These are phyloP conservation scores for Oreochromis aureus DNA, from an alignment of 2,113 vertebrate genomes.

Conservation along the genomic window DNA sequence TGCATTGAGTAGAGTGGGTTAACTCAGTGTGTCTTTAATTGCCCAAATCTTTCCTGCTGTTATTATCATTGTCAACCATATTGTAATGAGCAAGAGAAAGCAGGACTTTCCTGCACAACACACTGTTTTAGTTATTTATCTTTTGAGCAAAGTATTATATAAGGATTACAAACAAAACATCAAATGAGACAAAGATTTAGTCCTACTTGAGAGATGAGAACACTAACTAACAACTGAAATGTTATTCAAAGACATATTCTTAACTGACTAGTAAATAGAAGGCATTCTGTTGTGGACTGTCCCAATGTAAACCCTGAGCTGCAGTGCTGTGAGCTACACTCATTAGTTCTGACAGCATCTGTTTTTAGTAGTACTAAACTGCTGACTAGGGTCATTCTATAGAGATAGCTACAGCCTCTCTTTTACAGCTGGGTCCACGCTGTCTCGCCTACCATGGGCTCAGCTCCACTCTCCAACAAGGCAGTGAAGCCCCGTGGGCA, in stretches of 20 bases:
- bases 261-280: not conserved
- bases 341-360: constrained; percentile 48
- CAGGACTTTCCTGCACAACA: not conserved
- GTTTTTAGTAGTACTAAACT: constrained; percentile 42
- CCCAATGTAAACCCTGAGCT: not conserved
- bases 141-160: not conserved
- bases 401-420: constrained; percentile 30
- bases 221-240: not conserved
- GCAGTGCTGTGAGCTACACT: not conserved
- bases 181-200: not conserved
- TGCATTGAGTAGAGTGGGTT: constrained; percentile 9
- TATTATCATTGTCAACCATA: not conserved
- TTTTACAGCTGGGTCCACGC: constrained; percentile 18
- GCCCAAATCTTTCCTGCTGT: not conserved
- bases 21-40: not conserved
- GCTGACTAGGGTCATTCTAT: constrained; percentile 57
- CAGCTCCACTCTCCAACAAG: not conserved
- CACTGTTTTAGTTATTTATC: not conserved
- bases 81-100: not conserved
- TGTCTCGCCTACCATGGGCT: constrained; percentile 14
- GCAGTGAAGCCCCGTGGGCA: constrained; percentile 3
- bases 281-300: not conserved
- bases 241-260: not conserved
- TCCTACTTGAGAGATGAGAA: not conserved
- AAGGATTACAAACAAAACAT: not conserved